Evolutionary conservation across 2,797 vertebrate species (phyloP), one percentile per base, ranked within the genome.

Genomic region (Pelodytes ibericus): DNA sequence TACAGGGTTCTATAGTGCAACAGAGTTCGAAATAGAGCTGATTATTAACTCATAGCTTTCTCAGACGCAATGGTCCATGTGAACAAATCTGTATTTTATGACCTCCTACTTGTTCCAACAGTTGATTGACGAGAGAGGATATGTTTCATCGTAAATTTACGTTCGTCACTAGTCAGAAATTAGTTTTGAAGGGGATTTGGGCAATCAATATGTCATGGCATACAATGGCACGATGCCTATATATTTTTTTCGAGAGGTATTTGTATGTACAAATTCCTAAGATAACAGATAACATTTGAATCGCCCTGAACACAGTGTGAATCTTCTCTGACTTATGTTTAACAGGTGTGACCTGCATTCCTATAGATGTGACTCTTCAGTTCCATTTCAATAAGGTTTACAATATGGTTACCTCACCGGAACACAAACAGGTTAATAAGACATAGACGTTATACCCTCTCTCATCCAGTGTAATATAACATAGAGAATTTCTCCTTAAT

Each of bases 401-500:
- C n/a, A n/a, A n/a, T n/a, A n/a, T 15, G 24, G 13, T 47, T 25
- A n/a, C 30, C 25, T 30, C 2, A 7, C 25, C 31, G 18, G 70
- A 44, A 20, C 13, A 56, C 5, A 36, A 73, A 79, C 47, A 56
- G 64, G 71, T 79, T 79, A 74, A 73, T 26, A 13, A 61, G 77
- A 62, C 71, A 24, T 25, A 57, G 47, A 53, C 31, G n/a, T 79
- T 79, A 79, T 79, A 64, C 56, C 31, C 51, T 67, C 53, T 41
- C 64, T 79, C 88, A 84, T 85, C 85, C 87, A 87, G 82, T 85
- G 84, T 90, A 86, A 88, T 81, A 83, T 88, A 87, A 90, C 91
- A 89, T 81, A 86, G 88, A 89, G 89, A 87, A 86, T 91, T 89
- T 89, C 88, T 89, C 81, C 78, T 80, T 88, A 89, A 88, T 90